Base-by-base conservation (phyloP, 2,113 vertebrate species). In the Pelobates fuscus region DNA sequence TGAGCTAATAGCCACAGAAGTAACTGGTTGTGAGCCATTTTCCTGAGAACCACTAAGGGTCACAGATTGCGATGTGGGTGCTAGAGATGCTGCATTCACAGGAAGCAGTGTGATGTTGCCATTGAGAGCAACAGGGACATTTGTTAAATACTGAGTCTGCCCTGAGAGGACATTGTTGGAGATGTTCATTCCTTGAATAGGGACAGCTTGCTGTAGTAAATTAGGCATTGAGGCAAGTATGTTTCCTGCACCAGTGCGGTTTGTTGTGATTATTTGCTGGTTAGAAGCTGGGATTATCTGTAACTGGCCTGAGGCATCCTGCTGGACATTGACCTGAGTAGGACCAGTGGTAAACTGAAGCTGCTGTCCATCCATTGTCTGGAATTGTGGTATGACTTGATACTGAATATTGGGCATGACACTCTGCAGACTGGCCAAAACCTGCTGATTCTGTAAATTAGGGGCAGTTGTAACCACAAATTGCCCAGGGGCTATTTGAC, bases 311-410 rank as follows among this genome's bases (percentile, higher is more conserved):
- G 94, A 86, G 2, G 93, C 86, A 79, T 98, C 97, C 68, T 95
- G 94, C 78, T 96, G 94, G 27, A 93, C 89, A 70, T 89, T 92
- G 24, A 88, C 84, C 67, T 86, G 85, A 17, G 89, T 61, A 0
- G 90, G 87, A 21, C 92, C 77, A 32, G 94, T 84, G 65, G 95
- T 81, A 1, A 99, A 95, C 80, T 99, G 96, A 46, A 99, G 83
- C 77, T 94, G 91, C 46, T 99, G 97, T 65, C 96, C 96, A 1
- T 99, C 96, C 10, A 98, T 89, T 1, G 96, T 98, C 85, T 98
- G 96, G 84, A 98, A 97, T 77, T 98, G 96, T 43, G 96, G 97
- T 75, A 98, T 96, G 52, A 98, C 94, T 88, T 98, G 97, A 83
- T 99, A 99, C 82, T 98, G 96, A 84, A 98, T 95, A 62, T 96